Evolutionary conservation across 2,113 vertebrate genomes (phyloP).

Genomic region (Edolisoma coerulescens): DNA sequence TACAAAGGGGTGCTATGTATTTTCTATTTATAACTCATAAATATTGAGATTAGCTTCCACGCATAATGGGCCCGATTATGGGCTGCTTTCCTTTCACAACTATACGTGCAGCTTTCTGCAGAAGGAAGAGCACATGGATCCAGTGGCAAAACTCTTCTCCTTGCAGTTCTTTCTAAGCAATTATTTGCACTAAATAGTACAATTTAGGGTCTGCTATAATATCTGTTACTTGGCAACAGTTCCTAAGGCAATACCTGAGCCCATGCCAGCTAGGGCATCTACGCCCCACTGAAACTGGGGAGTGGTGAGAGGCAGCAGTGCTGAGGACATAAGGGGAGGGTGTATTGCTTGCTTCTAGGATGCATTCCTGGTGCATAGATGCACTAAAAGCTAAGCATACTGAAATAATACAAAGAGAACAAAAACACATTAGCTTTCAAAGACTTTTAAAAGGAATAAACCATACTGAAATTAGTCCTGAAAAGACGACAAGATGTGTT

Average conservation of each 20-base stretch:
- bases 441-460: not conserved
- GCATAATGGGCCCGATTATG: not conserved
- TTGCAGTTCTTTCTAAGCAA: not conserved
- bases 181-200: not conserved
- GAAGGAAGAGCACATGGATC: not conserved
- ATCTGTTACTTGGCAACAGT: not conserved
- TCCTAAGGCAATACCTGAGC: not conserved
- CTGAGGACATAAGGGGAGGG: not conserved
- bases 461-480: not conserved
- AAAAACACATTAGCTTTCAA: not conserved
- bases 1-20: not conserved
- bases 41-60: conserved; percentile 38
- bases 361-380: not conserved
- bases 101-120: not conserved
- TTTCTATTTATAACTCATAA: conserved; percentile 24
- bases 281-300: not conserved
- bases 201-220: not conserved
- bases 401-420: not conserved
- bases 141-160: not conserved
- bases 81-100: not conserved
- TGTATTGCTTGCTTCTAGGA: not conserved
- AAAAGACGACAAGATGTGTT: not conserved
- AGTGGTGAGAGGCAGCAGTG: not conserved
- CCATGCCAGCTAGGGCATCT: not conserved
- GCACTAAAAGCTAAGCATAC: not conserved